These are phyloP conservation scores for Onchidella celtica DNA, from an alignment of 2,888 invertebrate species.

Conservation along the genomic window DNA sequence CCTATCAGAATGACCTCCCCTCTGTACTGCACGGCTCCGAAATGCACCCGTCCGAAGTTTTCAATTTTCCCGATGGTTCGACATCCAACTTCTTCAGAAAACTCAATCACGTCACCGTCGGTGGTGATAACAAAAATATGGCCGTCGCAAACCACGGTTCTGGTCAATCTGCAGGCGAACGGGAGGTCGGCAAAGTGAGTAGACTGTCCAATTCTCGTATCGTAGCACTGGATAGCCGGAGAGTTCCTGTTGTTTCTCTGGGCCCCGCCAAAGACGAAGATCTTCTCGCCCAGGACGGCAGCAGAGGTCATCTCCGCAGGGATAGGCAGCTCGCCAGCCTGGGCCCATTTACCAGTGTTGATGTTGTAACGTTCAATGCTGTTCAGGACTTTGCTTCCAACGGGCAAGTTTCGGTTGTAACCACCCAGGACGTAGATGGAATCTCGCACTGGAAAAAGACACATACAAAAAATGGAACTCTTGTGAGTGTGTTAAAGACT, in stretches of 20 bases:
- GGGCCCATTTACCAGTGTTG: constrained; percentile 64
- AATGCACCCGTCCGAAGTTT: too few species aligned
- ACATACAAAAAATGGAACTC: neutral
- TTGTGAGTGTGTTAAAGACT: neutral
- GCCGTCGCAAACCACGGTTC: too few species aligned
- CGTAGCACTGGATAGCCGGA: constrained; percentile 67
- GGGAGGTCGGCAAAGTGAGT: constrained; percentile 65
- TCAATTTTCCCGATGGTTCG: too few species aligned
- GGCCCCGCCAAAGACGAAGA: constrained; percentile 69
- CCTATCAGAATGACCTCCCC: too few species aligned
- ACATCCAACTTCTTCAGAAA: too few species aligned
- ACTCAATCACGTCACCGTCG: too few species aligned
- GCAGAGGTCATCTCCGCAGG: constrained; percentile 67
- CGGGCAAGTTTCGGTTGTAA: constrained; percentile 65
- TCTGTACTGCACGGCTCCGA: too few species aligned
- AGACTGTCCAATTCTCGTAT: constrained; percentile 61
- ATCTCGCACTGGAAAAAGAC: constrained; percentile 54
- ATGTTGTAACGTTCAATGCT: constrained; percentile 65
- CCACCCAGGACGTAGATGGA: constrained; percentile 69
- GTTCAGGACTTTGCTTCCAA: constrained; percentile 62
- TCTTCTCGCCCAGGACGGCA: constrained; percentile 65
- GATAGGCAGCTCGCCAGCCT: constrained; percentile 63
- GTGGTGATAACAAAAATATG: too few species aligned
- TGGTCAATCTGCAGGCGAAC: too few species aligned
- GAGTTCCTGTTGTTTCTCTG: constrained; percentile 67